Percentiles rank a stretch among this genome's conserved stretches.
These are phyloP conservation scores for Pseudorasbora parva DNA, from an alignment of 2,113 vertebrate genomes.

Conservation along the genomic window DNA sequence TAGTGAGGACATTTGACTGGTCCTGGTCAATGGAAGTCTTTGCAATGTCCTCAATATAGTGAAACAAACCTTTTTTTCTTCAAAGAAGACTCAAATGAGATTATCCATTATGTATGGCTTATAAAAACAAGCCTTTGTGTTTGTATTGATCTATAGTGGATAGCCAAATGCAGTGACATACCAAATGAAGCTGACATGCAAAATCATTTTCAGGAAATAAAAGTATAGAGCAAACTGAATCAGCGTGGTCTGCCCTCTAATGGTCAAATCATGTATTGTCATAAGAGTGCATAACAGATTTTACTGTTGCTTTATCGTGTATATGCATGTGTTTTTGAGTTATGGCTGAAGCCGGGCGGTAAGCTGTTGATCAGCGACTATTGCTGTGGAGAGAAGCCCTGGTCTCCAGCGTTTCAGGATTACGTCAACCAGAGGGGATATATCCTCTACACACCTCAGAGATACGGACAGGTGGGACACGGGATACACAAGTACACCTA, in stretches of 20 bases:
- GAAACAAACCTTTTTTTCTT: too few species aligned
- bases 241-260: constrained; percentile 25
- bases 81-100: not conserved
- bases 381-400: constrained; percentile 83
- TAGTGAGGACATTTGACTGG: too few species aligned
- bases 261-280: not conserved
- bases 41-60: too few species aligned
- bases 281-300: not conserved
- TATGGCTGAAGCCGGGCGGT: constrained; percentile 82
- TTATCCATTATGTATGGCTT: not conserved
- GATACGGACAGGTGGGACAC: constrained; percentile 77
- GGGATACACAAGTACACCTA: too few species aligned
- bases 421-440: constrained; percentile 82
- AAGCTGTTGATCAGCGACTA: constrained; percentile 83
- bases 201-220: not conserved
- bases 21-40: too few species aligned
- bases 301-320: not conserved
- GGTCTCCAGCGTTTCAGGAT: constrained; percentile 75
- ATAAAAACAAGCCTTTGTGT: not conserved
- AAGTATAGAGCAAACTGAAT: not conserved
- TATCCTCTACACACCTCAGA: constrained; percentile 74
- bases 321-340: constrained; percentile 63
- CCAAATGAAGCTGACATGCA: not conserved
- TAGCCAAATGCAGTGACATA: not conserved
- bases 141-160: not conserved